phyloP scores from a whole-genome alignment of 2,113 vertebrate genomes.

The Hemiprocne comata region DNA sequence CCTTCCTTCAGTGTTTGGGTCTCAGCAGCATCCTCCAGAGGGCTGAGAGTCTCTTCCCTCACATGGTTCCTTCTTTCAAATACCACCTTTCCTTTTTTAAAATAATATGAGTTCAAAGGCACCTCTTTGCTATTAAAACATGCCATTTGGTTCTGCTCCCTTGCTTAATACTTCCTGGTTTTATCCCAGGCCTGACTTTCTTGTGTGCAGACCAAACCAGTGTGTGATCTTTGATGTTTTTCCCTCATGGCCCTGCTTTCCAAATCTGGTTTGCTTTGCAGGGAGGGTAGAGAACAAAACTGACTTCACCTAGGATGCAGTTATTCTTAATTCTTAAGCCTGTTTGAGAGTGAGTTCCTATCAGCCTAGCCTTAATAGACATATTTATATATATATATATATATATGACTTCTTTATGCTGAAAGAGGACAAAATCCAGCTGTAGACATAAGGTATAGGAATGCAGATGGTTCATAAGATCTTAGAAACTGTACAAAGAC shows the following conservation, averaged over 20 bases:
- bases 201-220: background rate
- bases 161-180: background rate
- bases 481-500: background rate
- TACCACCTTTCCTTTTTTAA: background rate
- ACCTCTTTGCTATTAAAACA: background rate
- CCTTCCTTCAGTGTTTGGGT: rapidly evolving
- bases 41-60: background rate
- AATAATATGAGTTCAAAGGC: rapidly evolving
- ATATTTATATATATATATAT: rapidly evolving
- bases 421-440: background rate
- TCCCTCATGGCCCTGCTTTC: rapidly evolving
- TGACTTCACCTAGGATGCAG: background rate
- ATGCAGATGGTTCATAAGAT: background rate
- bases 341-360: background rate
- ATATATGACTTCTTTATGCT: rapidly evolving
- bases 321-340: background rate
- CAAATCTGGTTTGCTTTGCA: background rate
- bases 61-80: rapidly evolving
- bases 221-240: background rate
- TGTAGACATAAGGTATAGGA: rapidly evolving
- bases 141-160: background rate
- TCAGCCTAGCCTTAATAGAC: background rate
- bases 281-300: background rate
- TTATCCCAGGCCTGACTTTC: background rate
- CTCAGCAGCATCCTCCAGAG: rapidly evolving